Base-by-base conservation (phyloP, 64 coral and sea anemone species). In the Trachythela sp. region DNA sequence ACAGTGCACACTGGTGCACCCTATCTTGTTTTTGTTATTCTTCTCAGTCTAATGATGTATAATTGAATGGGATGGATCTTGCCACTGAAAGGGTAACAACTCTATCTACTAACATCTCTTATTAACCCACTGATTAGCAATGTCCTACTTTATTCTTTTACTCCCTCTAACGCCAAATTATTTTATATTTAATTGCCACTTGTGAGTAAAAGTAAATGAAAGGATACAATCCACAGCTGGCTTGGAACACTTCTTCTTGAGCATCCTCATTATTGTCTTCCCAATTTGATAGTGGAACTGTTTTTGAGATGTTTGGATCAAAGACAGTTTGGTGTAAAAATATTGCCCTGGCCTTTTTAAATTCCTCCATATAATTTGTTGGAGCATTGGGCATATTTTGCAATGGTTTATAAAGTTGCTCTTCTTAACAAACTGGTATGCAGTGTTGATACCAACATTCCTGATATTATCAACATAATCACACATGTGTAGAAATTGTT, bases 161-260 rank as follows among this genome's bases (percentile, higher is more conserved):
- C n/a, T n/a, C n/a, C n/a, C n/a, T n/a, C n/a, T n/a, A n/a, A n/a
- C n/a, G n/a, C n/a, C n/a, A n/a, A n/a, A n/a, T n/a, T n/a, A n/a
- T n/a, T n/a, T n/a, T n/a, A n/a, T n/a, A n/a, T n/a, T n/a, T n/a
- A n/a, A 49, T 15, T 49, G 48, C 7, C 48, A 49, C 48, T 49
- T 49, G 15, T 15, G 15, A 49, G 48, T 9, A 49, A 49, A 15
- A 9, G 7, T 9, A 49, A 49, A 49, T 49, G 42, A 40, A 71
- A 71, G 39, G 87, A 88, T 88, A 77, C 87, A 33, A 72, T 88
- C 87, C 64, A 88, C 40, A 88, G 67, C 15, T 35, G 18, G 11
- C 72, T 31, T 71, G 68, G 17, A 41, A 76, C 36, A 29, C n/a
- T n/a, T n/a, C 68, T 88, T 70, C 68, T 24, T 18, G 48, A 39